Conservation (phyloP, 1,140 invertebrate genomes). For the Acyrthosiphon pisum region DNA sequence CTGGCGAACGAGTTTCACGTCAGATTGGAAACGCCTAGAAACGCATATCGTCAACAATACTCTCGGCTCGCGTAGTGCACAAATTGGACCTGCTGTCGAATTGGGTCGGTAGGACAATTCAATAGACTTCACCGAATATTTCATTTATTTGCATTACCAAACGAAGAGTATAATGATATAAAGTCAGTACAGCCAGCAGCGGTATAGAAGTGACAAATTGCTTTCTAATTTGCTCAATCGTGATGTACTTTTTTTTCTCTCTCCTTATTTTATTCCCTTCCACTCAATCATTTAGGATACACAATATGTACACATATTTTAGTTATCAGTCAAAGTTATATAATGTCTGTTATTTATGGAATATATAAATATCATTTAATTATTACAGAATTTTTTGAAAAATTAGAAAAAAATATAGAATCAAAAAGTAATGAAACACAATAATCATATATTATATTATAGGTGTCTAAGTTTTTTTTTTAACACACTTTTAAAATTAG, state of each 20-base stretch:
- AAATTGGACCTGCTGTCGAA: constrained; percentile 28
- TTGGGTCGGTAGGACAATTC: constrained; percentile 48
- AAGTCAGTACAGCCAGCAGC: neutral
- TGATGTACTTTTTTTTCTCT: neutral
- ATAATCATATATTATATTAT: no score
- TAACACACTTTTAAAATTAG: no score
- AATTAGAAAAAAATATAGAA: neutral
- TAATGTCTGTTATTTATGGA: neutral
- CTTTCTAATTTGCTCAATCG: constrained; percentile 21
- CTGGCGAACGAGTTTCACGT: constrained; percentile 40
- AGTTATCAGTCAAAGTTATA: neutral
- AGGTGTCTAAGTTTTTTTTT: no score
- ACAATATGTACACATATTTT: neutral
- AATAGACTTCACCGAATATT: neutral
- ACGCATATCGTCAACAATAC: constrained; percentile 40
- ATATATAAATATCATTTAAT: no score
- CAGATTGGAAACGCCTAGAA: constrained; percentile 52
- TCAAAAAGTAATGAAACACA: neutral
- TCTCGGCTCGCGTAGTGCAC: constrained; percentile 10
- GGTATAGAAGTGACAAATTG: constrained; percentile 1
- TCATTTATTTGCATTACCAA: neutral
- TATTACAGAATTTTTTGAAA: neutral
- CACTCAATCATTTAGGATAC: neutral
- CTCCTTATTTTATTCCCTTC: neutral
- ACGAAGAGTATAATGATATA: neutral